phyloP scores from a whole-genome alignment of 2,797 vertebrate genomes.

The Lepilemur ruficaudatus region DNA sequence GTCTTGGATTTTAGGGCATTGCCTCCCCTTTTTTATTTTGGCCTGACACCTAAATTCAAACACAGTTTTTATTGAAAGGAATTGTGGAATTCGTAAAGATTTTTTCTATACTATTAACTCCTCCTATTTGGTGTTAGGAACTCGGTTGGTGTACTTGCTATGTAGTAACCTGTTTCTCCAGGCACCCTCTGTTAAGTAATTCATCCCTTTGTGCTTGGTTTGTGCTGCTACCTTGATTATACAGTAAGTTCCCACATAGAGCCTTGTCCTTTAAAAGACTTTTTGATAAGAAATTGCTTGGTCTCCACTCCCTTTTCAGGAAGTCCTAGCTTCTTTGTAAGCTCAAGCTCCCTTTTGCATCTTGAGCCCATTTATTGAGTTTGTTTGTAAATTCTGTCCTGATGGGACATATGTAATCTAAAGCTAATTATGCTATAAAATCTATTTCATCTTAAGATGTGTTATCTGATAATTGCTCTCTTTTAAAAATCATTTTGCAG shows the following conservation, averaged over 20 bases:
- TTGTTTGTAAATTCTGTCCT: neutral
- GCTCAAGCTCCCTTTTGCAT: neutral
- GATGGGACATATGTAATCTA: neutral
- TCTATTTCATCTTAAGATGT: neutral
- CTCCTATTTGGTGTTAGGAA: neutral
- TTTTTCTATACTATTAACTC: neutral
- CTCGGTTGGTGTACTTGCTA: rapidly evolving
- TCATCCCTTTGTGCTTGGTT: neutral
- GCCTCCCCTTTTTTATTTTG: neutral
- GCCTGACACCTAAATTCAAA: neutral
- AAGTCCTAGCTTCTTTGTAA: neutral
- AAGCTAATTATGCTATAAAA: neutral
- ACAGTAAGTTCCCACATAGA: neutral
- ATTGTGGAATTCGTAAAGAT: neutral
- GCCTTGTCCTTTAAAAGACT: neutral
- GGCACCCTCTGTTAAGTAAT: rapidly evolving
- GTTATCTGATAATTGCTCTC: neutral
- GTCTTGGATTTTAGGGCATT: neutral
- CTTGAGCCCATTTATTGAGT: neutral
- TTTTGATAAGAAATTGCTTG: neutral
- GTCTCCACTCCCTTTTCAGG: neutral
- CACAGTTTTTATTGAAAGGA: neutral
- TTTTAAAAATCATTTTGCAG: conserved; percentile 67
- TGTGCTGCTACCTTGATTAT: neutral
- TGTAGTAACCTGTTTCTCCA: no score